A percentile compares a stretch with the other conserved stretches of the same genome.
These are phyloP conservation scores for Nestor notabilis DNA, from an alignment of 2,113 vertebrate genomes.

Conservation along the genomic window DNA sequence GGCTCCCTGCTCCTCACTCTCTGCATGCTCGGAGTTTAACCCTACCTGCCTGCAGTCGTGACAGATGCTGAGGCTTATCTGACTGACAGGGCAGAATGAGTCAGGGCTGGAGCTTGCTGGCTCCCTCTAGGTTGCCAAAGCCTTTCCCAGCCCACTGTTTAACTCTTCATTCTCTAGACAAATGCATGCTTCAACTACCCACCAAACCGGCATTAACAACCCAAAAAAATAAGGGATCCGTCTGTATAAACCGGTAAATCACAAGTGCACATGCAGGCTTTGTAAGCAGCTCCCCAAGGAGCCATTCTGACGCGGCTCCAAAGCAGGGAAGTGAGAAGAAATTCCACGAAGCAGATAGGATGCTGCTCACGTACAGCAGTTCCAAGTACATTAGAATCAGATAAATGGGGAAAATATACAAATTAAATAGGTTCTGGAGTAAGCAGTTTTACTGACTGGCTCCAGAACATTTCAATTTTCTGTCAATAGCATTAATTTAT, in stretches of 20 bases:
- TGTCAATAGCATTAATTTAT: neutral
- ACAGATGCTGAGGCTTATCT: slow-evolving; percentile 66
- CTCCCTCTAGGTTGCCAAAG: slow-evolving; percentile 79
- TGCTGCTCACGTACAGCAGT: slow-evolving; percentile 34
- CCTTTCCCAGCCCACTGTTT: slow-evolving; percentile 40
- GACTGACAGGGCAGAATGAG: slow-evolving; percentile 72
- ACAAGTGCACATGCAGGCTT: neutral
- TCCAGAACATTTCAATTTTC: neutral
- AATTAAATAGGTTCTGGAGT: neutral
- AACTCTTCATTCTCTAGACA: slow-evolving; percentile 57
- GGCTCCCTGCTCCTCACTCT: slow-evolving; percentile 65
- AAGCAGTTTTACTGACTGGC: neutral
- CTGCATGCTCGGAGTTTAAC: slow-evolving; percentile 56
- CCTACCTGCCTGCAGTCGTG: slow-evolving; percentile 67
- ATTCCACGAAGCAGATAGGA: slow-evolving; percentile 9
- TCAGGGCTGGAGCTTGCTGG: slow-evolving; percentile 70
- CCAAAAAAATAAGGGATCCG: neutral
- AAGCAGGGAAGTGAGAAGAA: neutral
- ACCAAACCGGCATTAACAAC: neutral
- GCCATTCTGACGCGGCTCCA: neutral
- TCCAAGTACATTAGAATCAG: neutral
- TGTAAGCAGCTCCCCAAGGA: neutral
- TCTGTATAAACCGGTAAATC: neutral
- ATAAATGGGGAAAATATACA: neutral
- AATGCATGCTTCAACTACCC: neutral